Conservation (phyloP, 2,113 vertebrate genomes). For the Erpornis zantholeuca region DNA sequence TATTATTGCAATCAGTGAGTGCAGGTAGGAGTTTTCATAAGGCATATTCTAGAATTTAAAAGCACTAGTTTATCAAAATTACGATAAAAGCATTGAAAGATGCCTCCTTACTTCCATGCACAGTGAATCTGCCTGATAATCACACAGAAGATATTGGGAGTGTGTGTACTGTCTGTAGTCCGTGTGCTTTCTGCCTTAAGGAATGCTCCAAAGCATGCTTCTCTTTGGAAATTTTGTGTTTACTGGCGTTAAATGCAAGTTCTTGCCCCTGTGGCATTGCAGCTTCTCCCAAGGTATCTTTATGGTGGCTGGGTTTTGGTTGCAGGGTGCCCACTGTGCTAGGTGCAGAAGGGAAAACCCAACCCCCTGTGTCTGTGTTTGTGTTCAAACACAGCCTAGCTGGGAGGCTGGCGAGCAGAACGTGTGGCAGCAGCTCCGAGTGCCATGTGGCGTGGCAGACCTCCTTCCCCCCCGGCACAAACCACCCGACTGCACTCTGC, state of each 20-base stretch:
- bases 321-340: not conserved
- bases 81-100: not conserved
- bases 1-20: not conserved
- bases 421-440: not conserved
- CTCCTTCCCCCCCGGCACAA: not conserved
- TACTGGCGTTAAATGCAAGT: not conserved
- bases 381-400: not conserved
- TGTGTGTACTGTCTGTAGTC: not conserved
- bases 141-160: not conserved
- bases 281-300: rapidly evolving
- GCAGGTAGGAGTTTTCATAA: not conserved
- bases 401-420: not conserved
- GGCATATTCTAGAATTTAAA: not conserved
- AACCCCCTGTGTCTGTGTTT: rapidly evolving
- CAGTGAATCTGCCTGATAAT: not conserved
- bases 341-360: too few species aligned
- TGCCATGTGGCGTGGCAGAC: not conserved
- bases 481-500: not conserved
- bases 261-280: not conserved
- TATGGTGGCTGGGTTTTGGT: not conserved
- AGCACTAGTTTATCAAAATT: not conserved
- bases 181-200: not conserved
- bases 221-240: not conserved
- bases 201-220: not conserved
- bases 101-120: not conserved